Evolutionary conservation across 1,140 invertebrate genomes (phyloP).

Genomic region (Drusus annulatus): DNA sequence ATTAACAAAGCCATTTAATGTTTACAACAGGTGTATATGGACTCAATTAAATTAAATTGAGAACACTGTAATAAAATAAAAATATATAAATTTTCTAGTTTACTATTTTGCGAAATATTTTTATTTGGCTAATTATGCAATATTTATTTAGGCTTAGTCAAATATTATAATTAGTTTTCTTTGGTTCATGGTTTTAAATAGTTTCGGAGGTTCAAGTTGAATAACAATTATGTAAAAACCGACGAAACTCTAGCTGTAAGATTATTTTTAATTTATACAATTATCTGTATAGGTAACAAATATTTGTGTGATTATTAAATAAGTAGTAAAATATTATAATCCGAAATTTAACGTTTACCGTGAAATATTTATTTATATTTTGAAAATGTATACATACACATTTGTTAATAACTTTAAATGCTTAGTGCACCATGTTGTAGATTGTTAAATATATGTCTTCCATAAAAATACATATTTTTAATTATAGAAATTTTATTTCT

Average conservation of each 20-base stretch:
- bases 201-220: constrained; percentile 10
- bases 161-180: background rate
- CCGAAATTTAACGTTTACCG: background rate
- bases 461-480: constrained; percentile 5
- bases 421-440: background rate
- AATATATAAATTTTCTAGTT: background rate
- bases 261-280: background rate
- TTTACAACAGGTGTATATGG: background rate
- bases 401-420: background rate
- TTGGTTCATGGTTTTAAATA: constrained; percentile 36
- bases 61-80: background rate
- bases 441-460: constrained; percentile 10
- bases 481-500: background rate
- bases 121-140: constrained; percentile 8
- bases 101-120: background rate
- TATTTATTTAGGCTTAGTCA: constrained; percentile 9
- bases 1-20: no score
- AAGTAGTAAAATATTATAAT: background rate
- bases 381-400: background rate
- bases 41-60: background rate
- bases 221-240: background rate
- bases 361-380: background rate
- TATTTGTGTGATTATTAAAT: background rate
- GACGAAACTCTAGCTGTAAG: background rate
- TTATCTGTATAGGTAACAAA: background rate